Evolutionary conservation across 2,888 invertebrate genomes (phyloP).

Genomic region (Neoitamus cyanurus): DNA sequence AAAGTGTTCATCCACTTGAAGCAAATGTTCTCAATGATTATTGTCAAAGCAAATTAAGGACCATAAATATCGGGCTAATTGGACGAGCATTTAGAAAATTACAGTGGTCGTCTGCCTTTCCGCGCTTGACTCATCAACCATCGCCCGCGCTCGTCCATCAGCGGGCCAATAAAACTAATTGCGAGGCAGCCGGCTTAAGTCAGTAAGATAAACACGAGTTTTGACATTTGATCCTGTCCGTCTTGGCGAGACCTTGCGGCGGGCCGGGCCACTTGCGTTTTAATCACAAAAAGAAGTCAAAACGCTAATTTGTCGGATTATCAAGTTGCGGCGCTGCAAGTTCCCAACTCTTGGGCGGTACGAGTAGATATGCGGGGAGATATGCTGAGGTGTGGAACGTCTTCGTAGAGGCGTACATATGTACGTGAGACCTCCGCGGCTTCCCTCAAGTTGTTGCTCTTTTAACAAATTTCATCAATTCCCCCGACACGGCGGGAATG

Average conservation of each 20-base stretch:
- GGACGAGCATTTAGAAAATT: conserved; percentile 36
- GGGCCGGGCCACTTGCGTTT: background rate
- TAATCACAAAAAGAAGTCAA: background rate
- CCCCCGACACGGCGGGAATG: background rate
- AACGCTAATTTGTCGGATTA: conserved; percentile 12
- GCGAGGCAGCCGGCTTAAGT: background rate
- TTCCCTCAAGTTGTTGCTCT: background rate
- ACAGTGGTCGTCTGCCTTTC: background rate
- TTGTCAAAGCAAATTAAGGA: conserved; percentile 19
- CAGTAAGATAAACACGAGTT: conserved; percentile 15
- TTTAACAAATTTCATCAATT: conserved; percentile 31
- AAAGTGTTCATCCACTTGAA: background rate
- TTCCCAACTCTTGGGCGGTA: background rate
- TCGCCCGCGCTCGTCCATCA: conserved; percentile 3
- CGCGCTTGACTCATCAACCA: background rate
- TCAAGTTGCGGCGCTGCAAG: background rate
- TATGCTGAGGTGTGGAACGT: background rate
- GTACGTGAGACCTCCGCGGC: background rate
- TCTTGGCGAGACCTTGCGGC: background rate
- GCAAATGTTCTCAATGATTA: conserved; percentile 9
- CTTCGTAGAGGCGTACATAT: background rate
- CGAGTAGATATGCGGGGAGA: background rate
- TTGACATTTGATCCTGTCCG: conserved; percentile 6
- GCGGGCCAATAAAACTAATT: conserved; percentile 22
- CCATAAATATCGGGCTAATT: conserved; percentile 43